Evolutionary conservation across 2,113 vertebrate genomes (phyloP), one percentile per base, ranked within the genome.

Genomic region (Oncorhynchus nerka): DNA sequence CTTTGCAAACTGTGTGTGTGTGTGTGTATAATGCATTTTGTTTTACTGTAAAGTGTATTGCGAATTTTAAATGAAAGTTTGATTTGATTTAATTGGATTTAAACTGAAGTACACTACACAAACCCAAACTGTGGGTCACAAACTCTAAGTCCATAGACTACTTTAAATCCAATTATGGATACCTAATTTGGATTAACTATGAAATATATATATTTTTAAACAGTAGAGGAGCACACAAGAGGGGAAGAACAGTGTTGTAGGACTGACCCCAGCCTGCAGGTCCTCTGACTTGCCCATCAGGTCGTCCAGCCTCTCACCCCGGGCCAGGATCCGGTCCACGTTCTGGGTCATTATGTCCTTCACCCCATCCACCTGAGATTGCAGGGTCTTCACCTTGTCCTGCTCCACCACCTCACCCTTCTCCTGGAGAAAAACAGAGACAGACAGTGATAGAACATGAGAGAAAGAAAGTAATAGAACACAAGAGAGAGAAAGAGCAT

Each of bases 311-410:
- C 96, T 93, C 83, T 99, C 96, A 0, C 95, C 97, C 2, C 97
- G 93, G 0, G 96, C 97, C 92, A 99, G 92, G 87, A 99, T 97
- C 16, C 97, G 90, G 81, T 99, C 97, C 78, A 99, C 95, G 2
- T 98, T 99, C 87, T 96, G 91, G 0, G 94, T 96, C 97, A 98
- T 98, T 78, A 97, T 96, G 81, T 89, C 85, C 78, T 94, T 97
- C 66, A 97, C 97, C 0, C 95, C 96, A 20, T 97, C 96, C 48
- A 97, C 96, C 90, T 97, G 94, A 1, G 82, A 92, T 91, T 88
- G 95, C 79, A 98, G 85, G 28, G 85, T 1, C 87, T 82, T 85
- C 57, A 97, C 94, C 0, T 85, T 94, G 81, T 92, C 83, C 79
- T 70, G 85, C 39, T 81, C 49, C 85, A 76, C 73, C 68, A 83